A percentile compares a stretch with the other conserved stretches of the same genome.
These are phyloP conservation scores for Netelia virgata DNA, from an alignment of 2,888 invertebrate genomes.

Conservation along the genomic window DNA sequence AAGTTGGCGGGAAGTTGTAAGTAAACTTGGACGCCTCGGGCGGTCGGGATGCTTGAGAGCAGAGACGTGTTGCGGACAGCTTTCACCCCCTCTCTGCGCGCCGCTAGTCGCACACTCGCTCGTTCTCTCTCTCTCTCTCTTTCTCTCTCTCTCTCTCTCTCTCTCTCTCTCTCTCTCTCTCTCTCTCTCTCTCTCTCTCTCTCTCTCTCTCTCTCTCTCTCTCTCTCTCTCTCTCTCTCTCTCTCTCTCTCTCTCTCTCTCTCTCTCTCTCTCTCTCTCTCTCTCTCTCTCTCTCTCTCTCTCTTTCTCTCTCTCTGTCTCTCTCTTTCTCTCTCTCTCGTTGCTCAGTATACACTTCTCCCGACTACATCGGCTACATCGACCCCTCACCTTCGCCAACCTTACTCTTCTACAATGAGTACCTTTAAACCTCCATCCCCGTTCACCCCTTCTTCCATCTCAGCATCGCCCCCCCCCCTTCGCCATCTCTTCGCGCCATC, in stretches of 20 bases:
- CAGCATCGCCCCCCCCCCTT: not conserved
- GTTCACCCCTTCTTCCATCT: not conserved
- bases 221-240: constrained; percentile 70
- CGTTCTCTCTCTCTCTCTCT: constrained; percentile 71
- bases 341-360: constrained; percentile 55
- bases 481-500: constrained; percentile 12
- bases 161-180: constrained; percentile 58
- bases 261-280: constrained; percentile 68
- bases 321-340: constrained; percentile 71
- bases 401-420: constrained; percentile 43
- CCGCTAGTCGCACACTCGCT: constrained; percentile 71
- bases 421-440: constrained; percentile 45
- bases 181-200: too few species aligned
- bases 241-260: constrained; percentile 67
- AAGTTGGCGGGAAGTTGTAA: constrained; percentile 85
- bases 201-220: constrained; percentile 72
- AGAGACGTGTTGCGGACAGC: constrained; percentile 85
- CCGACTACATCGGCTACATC: constrained; percentile 60
- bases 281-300: constrained; percentile 71
- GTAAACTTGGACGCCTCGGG: constrained; percentile 84
- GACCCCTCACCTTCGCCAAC: constrained; percentile 54
- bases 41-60: constrained; percentile 84
- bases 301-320: constrained; percentile 71
- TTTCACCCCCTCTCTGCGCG: constrained; percentile 77
- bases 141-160: constrained; percentile 56